Conservation (phyloP, 1,140 invertebrate genomes). For the Cydia fagiglandana region DNA sequence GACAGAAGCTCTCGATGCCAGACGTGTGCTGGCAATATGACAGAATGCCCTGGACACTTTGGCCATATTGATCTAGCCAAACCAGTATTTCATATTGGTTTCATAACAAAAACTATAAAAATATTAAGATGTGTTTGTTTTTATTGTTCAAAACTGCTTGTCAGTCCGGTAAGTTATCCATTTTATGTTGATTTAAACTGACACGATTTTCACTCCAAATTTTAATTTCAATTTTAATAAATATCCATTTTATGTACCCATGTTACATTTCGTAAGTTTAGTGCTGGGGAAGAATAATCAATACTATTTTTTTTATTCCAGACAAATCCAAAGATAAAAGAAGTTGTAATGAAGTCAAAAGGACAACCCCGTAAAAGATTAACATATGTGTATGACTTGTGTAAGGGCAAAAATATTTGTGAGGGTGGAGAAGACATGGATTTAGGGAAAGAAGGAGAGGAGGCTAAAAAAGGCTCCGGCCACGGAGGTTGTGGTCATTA, state of each 20-base stretch:
- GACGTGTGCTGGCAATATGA: constrained; percentile 98
- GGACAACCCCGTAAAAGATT: constrained; percentile 97
- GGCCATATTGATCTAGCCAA: constrained; percentile 99
- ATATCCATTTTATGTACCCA: no score
- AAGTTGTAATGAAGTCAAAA: constrained; percentile 97
- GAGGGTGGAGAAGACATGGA: constrained; percentile 99
- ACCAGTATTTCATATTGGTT: constrained; percentile 99
- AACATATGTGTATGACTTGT: constrained; percentile 97
- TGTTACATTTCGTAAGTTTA: not conserved
- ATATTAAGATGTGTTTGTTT: constrained; percentile 98
- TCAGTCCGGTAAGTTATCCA: constrained; percentile 90
- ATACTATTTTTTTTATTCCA: constrained; percentile 59
- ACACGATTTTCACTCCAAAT: no score
- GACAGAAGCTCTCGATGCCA: constrained; percentile 96
- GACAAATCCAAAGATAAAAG: constrained; percentile 98
- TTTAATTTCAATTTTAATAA: no score
- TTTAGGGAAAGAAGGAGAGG: constrained; percentile 86
- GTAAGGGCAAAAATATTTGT: constrained; percentile 98
- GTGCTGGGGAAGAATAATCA: not conserved
- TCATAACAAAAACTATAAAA: constrained; percentile 98
- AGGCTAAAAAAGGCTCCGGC: constrained; percentile 86
- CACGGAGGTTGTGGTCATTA: constrained; percentile 98
- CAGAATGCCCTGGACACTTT: constrained; percentile 99
- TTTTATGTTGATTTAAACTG: not conserved
- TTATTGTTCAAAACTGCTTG: constrained; percentile 97